These are phyloP conservation scores for Ctenicera cuprea DNA, from an alignment of 2,888 invertebrate species.

Conservation along the genomic window DNA sequence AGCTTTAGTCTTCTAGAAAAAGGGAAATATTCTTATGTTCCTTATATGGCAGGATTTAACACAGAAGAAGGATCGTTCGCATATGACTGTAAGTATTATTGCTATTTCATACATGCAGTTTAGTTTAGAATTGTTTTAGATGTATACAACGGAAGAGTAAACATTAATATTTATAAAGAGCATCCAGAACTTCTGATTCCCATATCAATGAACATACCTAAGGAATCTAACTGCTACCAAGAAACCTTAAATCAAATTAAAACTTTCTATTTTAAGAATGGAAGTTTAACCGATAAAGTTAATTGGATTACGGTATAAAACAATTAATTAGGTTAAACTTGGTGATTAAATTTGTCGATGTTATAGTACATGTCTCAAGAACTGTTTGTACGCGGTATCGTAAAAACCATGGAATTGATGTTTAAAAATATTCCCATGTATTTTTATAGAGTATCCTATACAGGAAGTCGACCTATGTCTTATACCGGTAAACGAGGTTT, in stretches of 20 bases:
- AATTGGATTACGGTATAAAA: constrained; percentile 36
- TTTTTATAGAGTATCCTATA: constrained; percentile 36
- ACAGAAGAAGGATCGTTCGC: constrained; percentile 49
- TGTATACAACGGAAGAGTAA: constrained; percentile 12
- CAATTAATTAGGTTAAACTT: neutral
- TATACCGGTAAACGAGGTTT: constrained; percentile 38
- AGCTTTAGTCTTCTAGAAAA: constrained; percentile 11
- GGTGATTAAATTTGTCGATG: neutral
- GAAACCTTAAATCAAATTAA: constrained; percentile 2
- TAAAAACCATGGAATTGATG: constrained; percentile 25
- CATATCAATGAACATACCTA: constrained; percentile 33
- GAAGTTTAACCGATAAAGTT: constrained; percentile 21
- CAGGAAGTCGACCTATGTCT: constrained; percentile 9
- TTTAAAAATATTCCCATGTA: constrained; percentile 18
- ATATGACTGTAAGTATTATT: constrained; percentile 35
- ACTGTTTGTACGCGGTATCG: constrained; percentile 36
- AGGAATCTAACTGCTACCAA: neutral
- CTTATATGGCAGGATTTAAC: constrained; percentile 39
- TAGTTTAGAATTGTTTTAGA: constrained; percentile 11
- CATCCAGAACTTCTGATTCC: constrained; percentile 25
- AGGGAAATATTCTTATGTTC: constrained; percentile 33
- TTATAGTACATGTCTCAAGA: constrained; percentile 43
- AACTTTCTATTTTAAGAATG: constrained; percentile 23
- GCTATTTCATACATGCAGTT: neutral
- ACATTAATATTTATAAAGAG: constrained; percentile 22